Percentiles rank a stretch among this genome's conserved stretches.
These are phyloP conservation scores for Corythaeola cristata DNA, from an alignment of 2,113 vertebrate genomes.

Conservation along the genomic window DNA sequence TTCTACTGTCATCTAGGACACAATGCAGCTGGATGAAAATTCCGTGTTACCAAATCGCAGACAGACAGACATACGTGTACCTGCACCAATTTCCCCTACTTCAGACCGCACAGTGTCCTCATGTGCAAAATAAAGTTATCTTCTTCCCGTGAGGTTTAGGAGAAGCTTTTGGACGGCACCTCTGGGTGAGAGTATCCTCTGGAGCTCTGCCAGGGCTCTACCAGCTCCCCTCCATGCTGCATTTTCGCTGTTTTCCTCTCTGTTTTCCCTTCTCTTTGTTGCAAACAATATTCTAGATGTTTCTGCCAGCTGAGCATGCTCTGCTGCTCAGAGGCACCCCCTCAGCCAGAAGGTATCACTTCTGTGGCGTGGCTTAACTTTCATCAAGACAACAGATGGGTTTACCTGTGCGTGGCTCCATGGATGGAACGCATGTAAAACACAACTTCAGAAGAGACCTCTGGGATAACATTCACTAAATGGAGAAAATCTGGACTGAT, in stretches of 20 bases:
- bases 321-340: background rate
- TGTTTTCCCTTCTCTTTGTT: background rate
- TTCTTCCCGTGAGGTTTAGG: background rate
- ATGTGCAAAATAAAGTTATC: background rate
- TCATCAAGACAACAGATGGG: background rate
- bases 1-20: background rate
- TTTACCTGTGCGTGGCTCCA: background rate
- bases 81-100: background rate
- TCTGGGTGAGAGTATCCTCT: accelerated
- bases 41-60: background rate
- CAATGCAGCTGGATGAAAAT: background rate
- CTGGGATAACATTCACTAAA: background rate
- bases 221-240: background rate
- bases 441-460: background rate
- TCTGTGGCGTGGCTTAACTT: too few species aligned
- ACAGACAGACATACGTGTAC: too few species aligned
- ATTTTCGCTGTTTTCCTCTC: background rate
- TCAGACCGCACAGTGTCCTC: background rate
- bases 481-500: background rate
- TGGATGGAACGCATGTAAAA: background rate
- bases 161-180: background rate
- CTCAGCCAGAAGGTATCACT: too few species aligned
- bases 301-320: background rate
- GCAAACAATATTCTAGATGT: background rate
- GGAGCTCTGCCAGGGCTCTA: background rate